Evolutionary conservation across 2,888 invertebrate species (phyloP).

Genomic region (Scaptomyza parva): DNA sequence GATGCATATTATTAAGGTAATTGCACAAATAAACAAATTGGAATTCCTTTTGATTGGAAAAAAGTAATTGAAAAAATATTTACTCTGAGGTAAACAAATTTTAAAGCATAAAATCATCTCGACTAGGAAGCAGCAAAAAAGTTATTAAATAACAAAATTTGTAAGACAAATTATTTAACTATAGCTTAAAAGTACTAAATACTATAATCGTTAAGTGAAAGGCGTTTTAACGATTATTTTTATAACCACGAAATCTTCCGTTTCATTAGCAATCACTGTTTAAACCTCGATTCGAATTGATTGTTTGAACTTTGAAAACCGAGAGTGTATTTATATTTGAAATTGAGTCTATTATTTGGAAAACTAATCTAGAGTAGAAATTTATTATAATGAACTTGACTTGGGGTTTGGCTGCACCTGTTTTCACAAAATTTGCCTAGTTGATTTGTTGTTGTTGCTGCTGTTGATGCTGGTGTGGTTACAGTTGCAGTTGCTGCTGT

Average conservation of each 20-base stretch:
- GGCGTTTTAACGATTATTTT: neutral
- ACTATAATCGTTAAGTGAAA: conserved; percentile 9
- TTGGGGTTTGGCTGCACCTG: conserved; percentile 19
- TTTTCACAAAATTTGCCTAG: conserved; percentile 36
- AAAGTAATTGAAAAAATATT: neutral
- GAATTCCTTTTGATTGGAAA: neutral
- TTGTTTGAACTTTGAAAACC: neutral
- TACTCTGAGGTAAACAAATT: neutral
- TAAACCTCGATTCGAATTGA: conserved; percentile 10
- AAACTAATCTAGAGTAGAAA: conserved; percentile 29
- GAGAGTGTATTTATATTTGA: conserved; percentile 11
- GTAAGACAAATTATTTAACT: neutral
- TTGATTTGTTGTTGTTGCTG: conserved; percentile 19
- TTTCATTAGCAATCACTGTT: neutral
- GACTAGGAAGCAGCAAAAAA: too few relatives aligned
- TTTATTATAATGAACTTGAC: conserved; percentile 8
- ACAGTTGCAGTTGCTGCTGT: conserved; percentile 1
- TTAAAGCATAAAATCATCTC: too few relatives aligned
- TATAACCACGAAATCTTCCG: neutral
- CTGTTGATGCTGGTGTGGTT: neutral
- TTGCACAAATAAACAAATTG: neutral
- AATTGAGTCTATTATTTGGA: conserved; percentile 10
- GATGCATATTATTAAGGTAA: neutral
- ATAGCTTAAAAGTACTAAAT: neutral
- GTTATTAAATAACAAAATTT: neutral